These are phyloP conservation scores for Pristionchus pacificus DNA, from an alignment of 1,140 invertebrate species.

Conservation along the genomic window DNA sequence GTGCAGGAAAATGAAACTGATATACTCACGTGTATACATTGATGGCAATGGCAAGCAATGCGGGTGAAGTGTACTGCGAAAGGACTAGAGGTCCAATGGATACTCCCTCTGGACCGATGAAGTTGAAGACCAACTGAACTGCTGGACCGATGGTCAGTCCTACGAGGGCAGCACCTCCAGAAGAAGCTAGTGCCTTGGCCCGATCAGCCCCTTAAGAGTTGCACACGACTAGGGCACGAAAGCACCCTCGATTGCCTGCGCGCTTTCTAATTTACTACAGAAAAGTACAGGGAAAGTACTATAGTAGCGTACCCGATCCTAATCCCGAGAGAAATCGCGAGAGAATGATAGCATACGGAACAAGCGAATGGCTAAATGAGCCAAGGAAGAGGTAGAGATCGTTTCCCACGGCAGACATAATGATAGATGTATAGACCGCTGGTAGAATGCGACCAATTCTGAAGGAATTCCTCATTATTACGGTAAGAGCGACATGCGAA, in stretches of 20 bases:
- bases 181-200: constrained; percentile 40
- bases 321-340: constrained; percentile 39
- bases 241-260: constrained; percentile 37
- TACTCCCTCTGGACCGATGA: constrained; percentile 38
- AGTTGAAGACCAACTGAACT: constrained; percentile 34
- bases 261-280: no score
- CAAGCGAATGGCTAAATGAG: constrained; percentile 20
- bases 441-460: constrained; percentile 37
- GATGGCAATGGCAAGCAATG: constrained; percentile 36
- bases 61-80: constrained; percentile 42
- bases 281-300: no score
- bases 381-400: constrained; percentile 38
- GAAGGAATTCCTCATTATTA: not conserved
- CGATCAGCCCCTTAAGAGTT: constrained; percentile 27
- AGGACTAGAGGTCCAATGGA: constrained; percentile 23
- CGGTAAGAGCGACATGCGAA: not conserved
- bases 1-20: constrained; percentile 13
- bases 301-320: no score
- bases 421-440: constrained; percentile 31
- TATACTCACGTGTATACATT: constrained; percentile 9
- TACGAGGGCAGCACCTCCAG: constrained; percentile 39
- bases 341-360: constrained; percentile 18
- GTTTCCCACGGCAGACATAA: constrained; percentile 38
- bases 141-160: constrained; percentile 38
- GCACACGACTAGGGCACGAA: constrained; percentile 35